Evolutionary conservation across 2,797 vertebrate genomes (phyloP), one percentile per base, ranked within the genome.

Genomic region (Cyclopterus lumpus): DNA sequence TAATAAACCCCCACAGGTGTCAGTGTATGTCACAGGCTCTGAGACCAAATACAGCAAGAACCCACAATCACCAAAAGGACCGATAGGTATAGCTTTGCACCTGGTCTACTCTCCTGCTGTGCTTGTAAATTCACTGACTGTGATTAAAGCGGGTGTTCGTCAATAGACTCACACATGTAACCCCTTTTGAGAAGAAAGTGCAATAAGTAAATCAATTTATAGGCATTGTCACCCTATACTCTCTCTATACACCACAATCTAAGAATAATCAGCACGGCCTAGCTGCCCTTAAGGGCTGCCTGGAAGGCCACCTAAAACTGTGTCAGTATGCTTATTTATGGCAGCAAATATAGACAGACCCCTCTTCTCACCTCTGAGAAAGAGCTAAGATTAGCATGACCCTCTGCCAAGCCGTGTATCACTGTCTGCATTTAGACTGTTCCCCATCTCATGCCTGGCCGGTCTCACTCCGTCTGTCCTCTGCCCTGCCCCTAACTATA

Each of bases 271-370:
- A 63, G 54, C 84, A 73, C 22, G n/a, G 69, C 77, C 75, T 51
- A 73, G 66, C 62, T 71, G 83, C 82, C 75, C 82, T 88, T 88
- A 82, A 80, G 60, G 61, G 28, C 57, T 79, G 74, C 73, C 83
- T 84, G 91, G 86, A 79, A 82, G 88, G 87, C 88, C 82, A 65
- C 73, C 86, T 89, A 80, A 91, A 94, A 94, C 82, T 91, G 94
- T 93, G 91, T 93, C 91, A 93, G 77, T 87, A 83, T 90, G 89
- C 91, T 86, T 94, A 95, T 95, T 94, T 94, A 91, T 92, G 92
- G 91, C 83, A 84, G 85, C 87, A 93, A 92, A 95, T 94, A 94
- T 91, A 93, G 90, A 93, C 84, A 87, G 85, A 86, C 84, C 86
- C 87, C 85, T 85, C 84, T 94, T 93, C 92, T 94, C 93, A 93